Conservation (phyloP, 2,888 invertebrate species). For the Sthenelais limicola region DNA sequence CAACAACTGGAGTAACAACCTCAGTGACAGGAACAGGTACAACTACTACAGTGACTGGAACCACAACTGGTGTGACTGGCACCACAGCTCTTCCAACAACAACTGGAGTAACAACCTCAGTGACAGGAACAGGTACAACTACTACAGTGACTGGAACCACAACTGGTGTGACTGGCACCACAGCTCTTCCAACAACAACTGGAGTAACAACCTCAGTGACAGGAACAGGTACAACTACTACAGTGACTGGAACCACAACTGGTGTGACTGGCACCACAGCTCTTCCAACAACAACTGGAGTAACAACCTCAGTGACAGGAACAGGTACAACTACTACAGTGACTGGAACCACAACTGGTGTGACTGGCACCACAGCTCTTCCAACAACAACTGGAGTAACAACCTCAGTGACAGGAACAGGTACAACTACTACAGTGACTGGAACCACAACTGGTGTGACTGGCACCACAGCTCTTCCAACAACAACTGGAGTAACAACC, state of each 20-base stretch:
- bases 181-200: neutral
- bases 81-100: too few relatives aligned
- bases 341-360: neutral
- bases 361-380: neutral
- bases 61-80: conserved; percentile 1
- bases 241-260: neutral
- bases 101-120: neutral
- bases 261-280: neutral
- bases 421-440: neutral
- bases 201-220: neutral
- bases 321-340: conserved; percentile 14
- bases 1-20: too few relatives aligned
- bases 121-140: neutral
- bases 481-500: neutral
- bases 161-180: neutral
- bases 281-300: neutral
- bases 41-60: neutral
- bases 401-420: neutral
- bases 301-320: neutral
- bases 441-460: neutral
- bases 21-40: conserved; percentile 3
- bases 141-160: neutral
- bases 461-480: neutral
- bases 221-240: neutral
- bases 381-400: neutral